Percentiles rank a stretch among this genome's conserved stretches.
phyloP scores from a whole-genome alignment of 2,113 vertebrate species.

The Tenebrosternarchus preto region DNA sequence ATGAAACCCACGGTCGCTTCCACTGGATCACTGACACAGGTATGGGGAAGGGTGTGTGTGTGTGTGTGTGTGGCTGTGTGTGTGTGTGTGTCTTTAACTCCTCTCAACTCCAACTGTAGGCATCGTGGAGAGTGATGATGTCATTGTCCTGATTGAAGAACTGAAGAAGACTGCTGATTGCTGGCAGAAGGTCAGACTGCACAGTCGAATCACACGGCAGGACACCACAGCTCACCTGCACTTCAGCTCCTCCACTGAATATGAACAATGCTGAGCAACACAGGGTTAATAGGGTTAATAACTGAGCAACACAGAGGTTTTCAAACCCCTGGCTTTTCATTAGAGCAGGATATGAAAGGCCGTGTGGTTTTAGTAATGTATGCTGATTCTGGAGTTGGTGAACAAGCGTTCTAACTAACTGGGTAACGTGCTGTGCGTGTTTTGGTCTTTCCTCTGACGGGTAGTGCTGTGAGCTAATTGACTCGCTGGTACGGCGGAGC shows the following conservation, averaged over 20 bases:
- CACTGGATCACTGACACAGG: slow-evolving; percentile 83
- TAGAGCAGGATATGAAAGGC: too few species aligned
- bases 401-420: background rate
- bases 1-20: slow-evolving; percentile 70
- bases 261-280: too few species aligned
- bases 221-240: too few species aligned
- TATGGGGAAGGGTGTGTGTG: slow-evolving; percentile 45
- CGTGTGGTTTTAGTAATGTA: too few species aligned
- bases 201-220: too few species aligned
- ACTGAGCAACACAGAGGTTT: too few species aligned
- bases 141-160: slow-evolving; percentile 49
- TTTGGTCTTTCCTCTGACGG: background rate
- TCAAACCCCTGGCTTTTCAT: too few species aligned
- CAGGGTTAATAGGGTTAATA: too few species aligned
- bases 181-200: slow-evolving; percentile 53
- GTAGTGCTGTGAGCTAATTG: slow-evolving; percentile 78
- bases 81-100: background rate
- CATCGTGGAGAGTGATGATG: slow-evolving; percentile 56
- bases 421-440: background rate
- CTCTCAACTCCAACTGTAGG: slow-evolving; percentile 41
- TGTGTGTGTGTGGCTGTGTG: too few species aligned
- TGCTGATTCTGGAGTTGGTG: too few species aligned
- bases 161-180: slow-evolving; percentile 50
- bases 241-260: too few species aligned
- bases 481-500: slow-evolving; percentile 71